These are phyloP conservation scores for Dolichallabes microphthalmus DNA, from an alignment of 2,113 vertebrate genomes.

Conservation along the genomic window DNA sequence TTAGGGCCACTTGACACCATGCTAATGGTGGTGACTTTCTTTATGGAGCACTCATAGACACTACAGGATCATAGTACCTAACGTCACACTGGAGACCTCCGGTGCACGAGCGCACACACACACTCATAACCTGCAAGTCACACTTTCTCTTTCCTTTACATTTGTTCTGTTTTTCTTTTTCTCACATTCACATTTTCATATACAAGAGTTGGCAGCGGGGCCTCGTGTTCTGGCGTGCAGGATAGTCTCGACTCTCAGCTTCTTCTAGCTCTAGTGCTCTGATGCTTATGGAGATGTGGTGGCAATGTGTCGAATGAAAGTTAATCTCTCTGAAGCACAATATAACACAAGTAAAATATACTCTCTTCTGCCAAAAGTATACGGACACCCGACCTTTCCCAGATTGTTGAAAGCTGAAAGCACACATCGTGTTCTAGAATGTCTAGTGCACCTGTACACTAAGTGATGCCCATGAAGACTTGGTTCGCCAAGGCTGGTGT, in stretches of 20 bases:
- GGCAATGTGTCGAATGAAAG: no score
- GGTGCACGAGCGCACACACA: constrained; percentile 39
- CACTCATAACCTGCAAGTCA: constrained; percentile 8
- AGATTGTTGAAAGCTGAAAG: neutral
- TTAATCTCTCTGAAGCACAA: neutral
- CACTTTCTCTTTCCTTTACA: neutral
- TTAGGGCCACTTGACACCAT: constrained; percentile 77
- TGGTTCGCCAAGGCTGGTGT: neutral
- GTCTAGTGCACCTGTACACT: neutral
- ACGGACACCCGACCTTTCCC: neutral
- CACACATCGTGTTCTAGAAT: neutral
- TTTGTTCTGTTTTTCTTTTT: neutral
- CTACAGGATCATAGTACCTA: constrained; percentile 43
- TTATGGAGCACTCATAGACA: constrained; percentile 59
- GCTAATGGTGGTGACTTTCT: constrained; percentile 81
- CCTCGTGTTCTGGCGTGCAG: constrained; percentile 17
- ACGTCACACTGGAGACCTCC: constrained; percentile 41
- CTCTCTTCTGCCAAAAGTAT: neutral
- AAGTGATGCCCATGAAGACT: neutral
- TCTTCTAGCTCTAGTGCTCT: neutral
- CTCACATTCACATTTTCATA: constrained; percentile 15
- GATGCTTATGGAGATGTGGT: neutral
- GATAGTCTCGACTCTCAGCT: constrained; percentile 33
- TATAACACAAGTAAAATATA: neutral
- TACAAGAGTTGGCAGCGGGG: neutral